Evolutionary conservation across 2,113 vertebrate genomes (phyloP), one percentile per base, ranked within the genome.

Genomic region (Gymnarchus niloticus): DNA sequence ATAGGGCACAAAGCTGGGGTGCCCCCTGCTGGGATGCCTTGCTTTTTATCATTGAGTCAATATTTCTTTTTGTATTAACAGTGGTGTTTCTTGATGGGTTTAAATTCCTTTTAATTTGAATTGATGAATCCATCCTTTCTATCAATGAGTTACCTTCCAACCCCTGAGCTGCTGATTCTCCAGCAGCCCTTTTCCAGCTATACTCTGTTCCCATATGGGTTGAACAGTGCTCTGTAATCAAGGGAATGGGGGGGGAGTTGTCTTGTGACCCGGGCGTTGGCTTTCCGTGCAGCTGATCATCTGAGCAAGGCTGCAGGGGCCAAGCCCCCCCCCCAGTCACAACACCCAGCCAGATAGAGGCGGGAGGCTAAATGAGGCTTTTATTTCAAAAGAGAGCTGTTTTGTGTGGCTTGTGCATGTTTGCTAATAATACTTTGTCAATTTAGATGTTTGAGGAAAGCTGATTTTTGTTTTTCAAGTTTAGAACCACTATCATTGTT

Each of bases 211-310:
- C 82, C 28, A 59, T 83, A 25, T 41, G 56, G 56, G 56, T 57
- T 41, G 33, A 44, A 57, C 25, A 44, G 28, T 56, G 44, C 17
- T 83, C 82, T 19, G 44, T 57, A 59, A 49, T 83, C 48, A 76
- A 51, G 86, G 84, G 84, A 65, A 77, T 83, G 87, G 48, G 90
- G 86, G 91, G 80, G 49, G 5, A 51, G 80, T 89, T 88, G 88
- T 95, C 94, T 94, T 95, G 94, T 95, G 94, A 95, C 93, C 92
- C 86, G 86, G 86, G 88, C 92, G 81, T 88, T 88, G 81, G 83
- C 56, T 80, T 83, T 69, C 84, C 82, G 90, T 93, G 90, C 89
- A 91, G 88, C 91, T 88, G 91, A 94, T 95, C 93, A 94, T 95
- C 93, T 93, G 92, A 95, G 91, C 88, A 56, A 56, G 87, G 86